Evolutionary conservation across 1,140 invertebrate species (phyloP).

Genomic region (Zaprionus lachaisei): DNA sequence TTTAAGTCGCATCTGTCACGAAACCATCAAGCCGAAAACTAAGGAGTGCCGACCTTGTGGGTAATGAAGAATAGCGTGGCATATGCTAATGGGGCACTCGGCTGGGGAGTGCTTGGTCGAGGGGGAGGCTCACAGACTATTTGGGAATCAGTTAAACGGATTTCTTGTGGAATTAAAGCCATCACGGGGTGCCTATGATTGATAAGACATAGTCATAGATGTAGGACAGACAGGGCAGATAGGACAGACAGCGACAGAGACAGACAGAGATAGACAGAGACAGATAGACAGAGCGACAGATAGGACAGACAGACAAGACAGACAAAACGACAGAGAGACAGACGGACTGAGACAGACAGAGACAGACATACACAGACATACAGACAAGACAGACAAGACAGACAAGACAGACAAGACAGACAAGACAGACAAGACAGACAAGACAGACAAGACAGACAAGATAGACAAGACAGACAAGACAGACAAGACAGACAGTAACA

Average conservation of each 20-base stretch:
- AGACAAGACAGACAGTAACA: too few relatives aligned
- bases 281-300: neutral
- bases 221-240: too few relatives aligned
- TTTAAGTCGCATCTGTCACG: slow-evolving; percentile 6
- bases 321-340: neutral
- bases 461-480: too few relatives aligned
- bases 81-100: slow-evolving; percentile 1
- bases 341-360: neutral
- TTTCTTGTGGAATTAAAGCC: neutral
- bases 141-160: neutral
- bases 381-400: neutral
- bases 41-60: slow-evolving; percentile 6
- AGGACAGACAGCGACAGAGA: neutral
- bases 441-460: too few relatives aligned
- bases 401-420: too few relatives aligned
- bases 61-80: neutral
- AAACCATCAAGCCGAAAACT: neutral
- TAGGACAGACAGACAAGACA: neutral
- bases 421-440: too few relatives aligned
- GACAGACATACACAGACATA: too few relatives aligned
- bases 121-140: neutral
- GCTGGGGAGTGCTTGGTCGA: neutral
- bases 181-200: neutral
- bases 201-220: neutral
- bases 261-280: neutral